Evolutionary conservation across 2,888 invertebrate species (phyloP), one percentile per base, ranked within the genome.

Genomic region (Caenorhabditis sinica): DNA sequence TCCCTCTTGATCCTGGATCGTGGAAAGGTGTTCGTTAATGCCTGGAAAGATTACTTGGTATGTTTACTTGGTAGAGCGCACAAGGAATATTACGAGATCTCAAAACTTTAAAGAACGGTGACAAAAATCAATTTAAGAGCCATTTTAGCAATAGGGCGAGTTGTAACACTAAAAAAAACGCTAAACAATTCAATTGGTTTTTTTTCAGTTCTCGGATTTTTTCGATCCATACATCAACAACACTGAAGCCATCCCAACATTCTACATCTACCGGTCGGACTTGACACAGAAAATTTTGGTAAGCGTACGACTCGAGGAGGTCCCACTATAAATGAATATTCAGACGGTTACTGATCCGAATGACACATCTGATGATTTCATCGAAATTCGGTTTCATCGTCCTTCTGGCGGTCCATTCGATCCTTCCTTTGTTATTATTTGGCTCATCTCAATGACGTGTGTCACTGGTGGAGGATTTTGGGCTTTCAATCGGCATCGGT

Each of bases 371-470:
- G 72, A 61, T 9, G 73, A 74, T 3, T 43, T 77, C 3, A 33
- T 86, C n/a, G 82, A 86, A 20, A 69, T 90, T 9, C 77, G 82
- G 30, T 89, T 92, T 76, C 89, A 89, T 73, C 89, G 91, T 0
- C 92, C 91, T 13, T 28, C 76, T 17, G 63, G 76, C 2, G 65
- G 61, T 20, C 60, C 71, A 8, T 74, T 91, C 28, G 92, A 92
- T 61, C 30, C 75, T 0, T 88, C 90, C 11, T 86, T 91, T 71
- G 23, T 90, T 17, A 71, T 91, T 58, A 89, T 92, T 2, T 89
- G 90, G 87, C 1, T 88, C n/a, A 81, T 92, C n/a, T 90, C 92
- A n/a, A 86, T 90, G 72, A 83, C 79, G n/a, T 90, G 89, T 74
- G 89, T 92, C 17, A 25, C 85, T 13, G 86, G 89, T n/a, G 92